Conservation (phyloP, 2,797 vertebrate species). For the Alcedo quadribrachys region DNA sequence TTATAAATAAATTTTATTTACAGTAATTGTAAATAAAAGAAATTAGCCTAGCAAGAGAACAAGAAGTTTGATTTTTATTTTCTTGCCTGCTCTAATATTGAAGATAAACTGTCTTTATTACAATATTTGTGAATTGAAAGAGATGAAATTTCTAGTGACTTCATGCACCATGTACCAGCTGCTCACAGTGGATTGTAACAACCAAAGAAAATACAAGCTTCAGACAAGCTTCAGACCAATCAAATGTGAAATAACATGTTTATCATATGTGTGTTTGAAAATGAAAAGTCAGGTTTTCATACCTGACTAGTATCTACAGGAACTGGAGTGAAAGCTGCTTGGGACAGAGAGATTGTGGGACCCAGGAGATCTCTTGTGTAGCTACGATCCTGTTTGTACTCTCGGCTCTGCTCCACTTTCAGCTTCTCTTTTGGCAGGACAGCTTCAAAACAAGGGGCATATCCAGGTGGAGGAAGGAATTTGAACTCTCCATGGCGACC, state of each 20-base stretch:
- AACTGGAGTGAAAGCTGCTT: slow-evolving; percentile 92
- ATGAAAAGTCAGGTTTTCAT: not conserved
- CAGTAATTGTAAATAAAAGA: not conserved
- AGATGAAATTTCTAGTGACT: not conserved
- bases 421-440: slow-evolving; percentile 92
- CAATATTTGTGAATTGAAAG: not conserved
- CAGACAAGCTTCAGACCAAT: not conserved
- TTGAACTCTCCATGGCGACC: slow-evolving; percentile 96
- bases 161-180: not conserved
- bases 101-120: not conserved
- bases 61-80: not conserved
- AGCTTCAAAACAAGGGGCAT: slow-evolving; percentile 93
- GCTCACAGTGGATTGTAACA: not conserved
- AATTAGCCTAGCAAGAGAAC: not conserved
- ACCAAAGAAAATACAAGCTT: not conserved
- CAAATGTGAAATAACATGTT: not conserved
- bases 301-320: slow-evolving; percentile 97
- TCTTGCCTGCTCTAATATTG: not conserved
- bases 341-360: slow-evolving; percentile 88
- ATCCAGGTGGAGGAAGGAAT: slow-evolving; percentile 93
- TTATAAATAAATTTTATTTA: too few species aligned
- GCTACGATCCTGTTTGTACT: slow-evolving; percentile 86
- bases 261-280: not conserved
- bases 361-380: slow-evolving; percentile 87
- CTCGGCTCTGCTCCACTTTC: slow-evolving; percentile 89